Percentiles rank a stretch among this genome's conserved stretches.
Evolutionary conservation across 2,113 vertebrate species (phyloP).

Genomic region (Euleptes europaea): DNA sequence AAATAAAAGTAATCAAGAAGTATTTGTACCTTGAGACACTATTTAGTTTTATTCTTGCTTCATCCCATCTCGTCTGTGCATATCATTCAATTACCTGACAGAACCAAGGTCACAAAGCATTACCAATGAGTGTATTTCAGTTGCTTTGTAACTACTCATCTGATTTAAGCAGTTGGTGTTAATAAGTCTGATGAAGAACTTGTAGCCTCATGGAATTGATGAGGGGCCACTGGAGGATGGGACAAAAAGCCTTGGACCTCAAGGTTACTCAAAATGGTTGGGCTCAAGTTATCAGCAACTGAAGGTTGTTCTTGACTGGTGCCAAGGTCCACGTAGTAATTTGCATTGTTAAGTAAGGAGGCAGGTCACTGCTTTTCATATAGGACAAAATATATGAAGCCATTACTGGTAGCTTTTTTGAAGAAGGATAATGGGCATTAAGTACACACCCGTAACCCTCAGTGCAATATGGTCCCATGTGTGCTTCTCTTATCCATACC

Average conservation of each 20-base stretch:
- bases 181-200: background rate
- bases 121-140: background rate
- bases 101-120: background rate
- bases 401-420: too few relatives aligned
- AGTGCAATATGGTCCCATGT: background rate
- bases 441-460: background rate
- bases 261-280: background rate
- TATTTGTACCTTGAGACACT: background rate
- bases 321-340: background rate
- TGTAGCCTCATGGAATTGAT: background rate
- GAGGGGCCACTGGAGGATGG: background rate
- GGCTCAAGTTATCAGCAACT: background rate
- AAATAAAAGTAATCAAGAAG: background rate
- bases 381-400: background rate
- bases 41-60: background rate
- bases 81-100: background rate
- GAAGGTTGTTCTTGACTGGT: background rate
- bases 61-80: background rate
- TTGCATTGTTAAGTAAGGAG: background rate
- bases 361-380: background rate
- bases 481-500: background rate
- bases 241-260: background rate
- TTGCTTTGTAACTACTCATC: constrained; percentile 13
- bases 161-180: background rate
- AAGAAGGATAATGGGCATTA: background rate